Conservation (phyloP, 1,140 invertebrate genomes). For the Sitodiplosis mosellana region DNA sequence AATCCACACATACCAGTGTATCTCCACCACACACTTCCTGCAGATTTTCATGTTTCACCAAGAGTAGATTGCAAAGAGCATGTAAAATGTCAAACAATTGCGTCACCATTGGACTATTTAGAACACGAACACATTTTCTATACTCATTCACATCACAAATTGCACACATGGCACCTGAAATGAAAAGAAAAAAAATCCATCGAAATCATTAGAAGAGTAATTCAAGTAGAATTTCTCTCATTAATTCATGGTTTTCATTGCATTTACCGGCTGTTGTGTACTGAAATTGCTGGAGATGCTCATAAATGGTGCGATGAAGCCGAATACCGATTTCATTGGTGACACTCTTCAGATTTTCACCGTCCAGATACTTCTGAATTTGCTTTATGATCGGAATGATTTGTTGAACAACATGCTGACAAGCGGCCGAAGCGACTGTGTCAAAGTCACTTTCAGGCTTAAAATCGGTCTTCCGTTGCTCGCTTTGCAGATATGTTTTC, state of each 20-base stretch:
- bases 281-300: conserved; percentile 87
- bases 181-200: background rate
- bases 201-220: conserved; percentile 3
- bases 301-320: conserved; percentile 86
- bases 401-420: conserved; percentile 71
- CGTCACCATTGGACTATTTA: conserved; percentile 57
- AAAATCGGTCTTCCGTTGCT: conserved; percentile 93
- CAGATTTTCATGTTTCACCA: conserved; percentile 92
- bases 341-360: conserved; percentile 77
- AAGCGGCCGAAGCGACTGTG: conserved; percentile 66
- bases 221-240: background rate
- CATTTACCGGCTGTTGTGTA: conserved; percentile 75
- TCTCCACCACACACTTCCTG: conserved; percentile 88
- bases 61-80: conserved; percentile 83
- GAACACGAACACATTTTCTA: conserved; percentile 58
- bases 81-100: conserved; percentile 88
- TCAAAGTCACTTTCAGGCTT: conserved; percentile 67
- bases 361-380: conserved; percentile 75
- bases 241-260: too few relatives aligned
- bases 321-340: conserved; percentile 76
- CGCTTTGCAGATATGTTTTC: conserved; percentile 70
- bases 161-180: conserved; percentile 79
- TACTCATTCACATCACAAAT: conserved; percentile 97
- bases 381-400: conserved; percentile 55
- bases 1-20: conserved; percentile 51